A percentile compares a stretch with the other conserved stretches of the same genome.
Conservation (phyloP, 2,113 vertebrate genomes). For the Rhinolophus ferrumequinum region DNA sequence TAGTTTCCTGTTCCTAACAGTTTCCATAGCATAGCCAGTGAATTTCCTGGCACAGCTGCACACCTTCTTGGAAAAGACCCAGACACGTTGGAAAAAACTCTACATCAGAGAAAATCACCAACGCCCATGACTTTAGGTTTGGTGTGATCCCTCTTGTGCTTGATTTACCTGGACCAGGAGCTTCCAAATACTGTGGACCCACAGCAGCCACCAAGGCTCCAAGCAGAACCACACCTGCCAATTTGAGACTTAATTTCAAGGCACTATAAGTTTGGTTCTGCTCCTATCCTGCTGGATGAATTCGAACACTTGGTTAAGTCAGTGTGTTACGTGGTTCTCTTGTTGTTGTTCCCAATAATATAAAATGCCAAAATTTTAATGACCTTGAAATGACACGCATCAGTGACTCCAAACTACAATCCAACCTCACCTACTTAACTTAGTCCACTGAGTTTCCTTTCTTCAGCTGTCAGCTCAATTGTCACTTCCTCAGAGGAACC, state of each 20-base stretch:
- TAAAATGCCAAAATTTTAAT: not conserved
- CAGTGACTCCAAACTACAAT: not conserved
- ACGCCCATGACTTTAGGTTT: too few species aligned
- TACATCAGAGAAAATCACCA: not conserved
- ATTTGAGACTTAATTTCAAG: not conserved
- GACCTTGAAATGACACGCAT: not conserved
- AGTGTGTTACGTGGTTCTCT: not conserved
- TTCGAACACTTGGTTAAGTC: not conserved
- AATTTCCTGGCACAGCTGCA: not conserved
- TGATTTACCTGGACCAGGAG: not conserved
- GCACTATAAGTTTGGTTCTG: not conserved
- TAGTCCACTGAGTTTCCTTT: not conserved
- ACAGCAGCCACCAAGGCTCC: not conserved
- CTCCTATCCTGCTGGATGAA: not conserved
- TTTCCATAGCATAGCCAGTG: not conserved
- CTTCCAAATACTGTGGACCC: not conserved
- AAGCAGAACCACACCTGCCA: not conserved
- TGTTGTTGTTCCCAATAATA: not conserved
- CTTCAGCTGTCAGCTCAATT: not conserved
- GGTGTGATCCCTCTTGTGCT: too few species aligned
- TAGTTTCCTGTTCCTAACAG: not conserved
- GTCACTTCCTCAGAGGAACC: not conserved
- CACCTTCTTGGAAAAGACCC: not conserved
- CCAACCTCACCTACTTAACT: not conserved
- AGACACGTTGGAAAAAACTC: not conserved